Base-by-base conservation (phyloP, 1,140 invertebrate genomes). In the Dufourea novaeangliae region DNA sequence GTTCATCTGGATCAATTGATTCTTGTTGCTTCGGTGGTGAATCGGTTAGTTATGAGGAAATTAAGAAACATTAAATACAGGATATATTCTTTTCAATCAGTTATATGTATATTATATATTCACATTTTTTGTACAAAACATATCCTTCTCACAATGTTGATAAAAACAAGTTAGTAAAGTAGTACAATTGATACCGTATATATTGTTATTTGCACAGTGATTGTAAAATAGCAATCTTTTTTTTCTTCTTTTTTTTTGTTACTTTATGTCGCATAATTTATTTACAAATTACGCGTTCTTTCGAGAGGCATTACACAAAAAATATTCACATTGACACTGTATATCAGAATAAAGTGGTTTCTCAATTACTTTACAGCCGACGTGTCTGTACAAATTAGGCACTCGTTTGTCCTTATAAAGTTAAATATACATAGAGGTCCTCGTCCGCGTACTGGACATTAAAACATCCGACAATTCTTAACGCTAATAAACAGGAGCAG, bases 341-440 rank as follows among this genome's bases (percentile, higher is more conserved):
- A 25, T 59, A 39, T 11, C 25, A 29, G 37, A 86, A 88, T 89
- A 88, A 86, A 90, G 89, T 83, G 85, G 8, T 89, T 87, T 80
- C 88, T 89, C 88, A 84, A 82, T 89, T 89, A 90, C 86, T 88
- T 87, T 89, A 90, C 89, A 90, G 69, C 69, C n/a, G 87, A 88
- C 88, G 85, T 91, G 89, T 91, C 88, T 92, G 89, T 92, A 92
- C 91, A 92, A 92, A 90, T 89, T 90, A 91, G 88, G 89, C 90
- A 91, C 90, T 91, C 83, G 72, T 78, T 84, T 83, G 79, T 91
- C 87, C 86, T 88, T 87, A 82, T 84, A 87, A 81, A 79, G 78
- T 80, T 86, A 79, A 85, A 89, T 86, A 82, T 89, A 91, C 88
- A 88, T 86, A 88, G 88, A 80, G 67, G 56, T 85, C 22, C n/a